A percentile compares a stretch with the other conserved stretches of the same genome.
These are phyloP conservation scores for Callinectes sapidus DNA, from an alignment of 2,888 invertebrate genomes.

Conservation along the genomic window DNA sequence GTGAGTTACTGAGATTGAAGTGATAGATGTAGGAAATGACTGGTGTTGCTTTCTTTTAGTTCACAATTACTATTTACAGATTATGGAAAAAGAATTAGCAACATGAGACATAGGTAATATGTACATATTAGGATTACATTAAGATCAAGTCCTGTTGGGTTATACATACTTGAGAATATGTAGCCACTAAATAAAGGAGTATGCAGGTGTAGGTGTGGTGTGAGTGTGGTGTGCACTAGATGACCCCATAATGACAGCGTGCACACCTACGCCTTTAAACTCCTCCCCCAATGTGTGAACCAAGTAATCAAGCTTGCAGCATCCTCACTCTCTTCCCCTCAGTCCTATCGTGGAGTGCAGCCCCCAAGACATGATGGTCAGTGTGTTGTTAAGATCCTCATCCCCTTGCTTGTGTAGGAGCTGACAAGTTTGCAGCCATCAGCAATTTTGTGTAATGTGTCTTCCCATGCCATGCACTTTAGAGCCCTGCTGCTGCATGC, in stretches of 20 bases:
- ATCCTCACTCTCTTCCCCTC: not conserved
- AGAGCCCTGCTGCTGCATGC: constrained; percentile 18
- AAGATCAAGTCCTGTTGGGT: not conserved
- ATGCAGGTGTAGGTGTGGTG: not conserved
- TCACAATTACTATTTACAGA: not conserved
- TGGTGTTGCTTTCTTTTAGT: not conserved
- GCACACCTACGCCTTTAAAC: not conserved
- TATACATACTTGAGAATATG: not conserved
- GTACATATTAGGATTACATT: not conserved
- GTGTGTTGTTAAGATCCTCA: constrained; percentile 16
- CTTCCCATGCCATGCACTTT: constrained; percentile 17
- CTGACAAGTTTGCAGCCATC: not conserved
- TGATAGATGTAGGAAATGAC: not conserved
- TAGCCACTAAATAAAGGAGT: not conserved
- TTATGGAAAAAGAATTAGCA: not conserved
- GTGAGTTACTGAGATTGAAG: not conserved
- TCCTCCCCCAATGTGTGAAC: not conserved
- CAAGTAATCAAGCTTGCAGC: not conserved
- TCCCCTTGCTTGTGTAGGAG: constrained; percentile 36
- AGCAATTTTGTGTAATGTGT: not conserved
- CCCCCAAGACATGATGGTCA: not conserved
- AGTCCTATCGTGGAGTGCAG: constrained; percentile 3
- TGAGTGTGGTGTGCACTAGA: constrained; percentile 3
- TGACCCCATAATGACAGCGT: constrained; percentile 1
- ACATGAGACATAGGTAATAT: not conserved